Evolutionary conservation across 35 echinoderm and acorn worm species (phyloP), one percentile per base, ranked within the genome.

Genomic region (Strongylocentrotus purpuratus): DNA sequence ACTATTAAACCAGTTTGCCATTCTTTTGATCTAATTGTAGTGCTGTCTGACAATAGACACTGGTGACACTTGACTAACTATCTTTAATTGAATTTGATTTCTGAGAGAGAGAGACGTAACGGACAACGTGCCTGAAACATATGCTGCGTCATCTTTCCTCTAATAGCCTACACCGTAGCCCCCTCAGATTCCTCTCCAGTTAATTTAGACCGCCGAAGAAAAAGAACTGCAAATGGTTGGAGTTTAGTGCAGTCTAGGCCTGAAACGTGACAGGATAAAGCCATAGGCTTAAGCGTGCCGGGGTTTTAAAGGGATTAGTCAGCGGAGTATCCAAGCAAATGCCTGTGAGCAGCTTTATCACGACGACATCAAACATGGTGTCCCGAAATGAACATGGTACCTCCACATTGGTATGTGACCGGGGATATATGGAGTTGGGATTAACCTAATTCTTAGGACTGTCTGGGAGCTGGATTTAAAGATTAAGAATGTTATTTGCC

Each of bases 271-370:
- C 65, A 78, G 65, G 65, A 78, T 78, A 78, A 78, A 78, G 20
- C 65, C 7, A 7, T n/a, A 9, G 35, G n/a, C n/a, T n/a, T 41
- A 55, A 22, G 65, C 20, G 6, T 78, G 65, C 65, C 65, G n/a
- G 65, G 65, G 20, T 28, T n/a, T 78, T 78, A 78, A 78, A 78
- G 65, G 65, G 65, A 78, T 78, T 78, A 78, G 65, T 78, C 65
- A 78, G 65, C 65, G 4, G 65, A 28, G 20, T 22, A 78, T 78
- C 65, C 28, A 28, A 78, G 20, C 65, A 22, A 7, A 78, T 78
- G 65, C 65, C 65, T 78, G 65, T n/a, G 22, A 78, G 65, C 65
- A 22, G 65, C n/a, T 78, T 78, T 78, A n/a, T 78, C 65, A 78
- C 65, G 7, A 78, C 65, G 65, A 78, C 65, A 78, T 28, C 65